A percentile compares a stretch with the other conserved stretches of the same genome.
These are phyloP conservation scores for Operophtera brumata DNA, from an alignment of 2,888 invertebrate species.

Conservation along the genomic window DNA sequence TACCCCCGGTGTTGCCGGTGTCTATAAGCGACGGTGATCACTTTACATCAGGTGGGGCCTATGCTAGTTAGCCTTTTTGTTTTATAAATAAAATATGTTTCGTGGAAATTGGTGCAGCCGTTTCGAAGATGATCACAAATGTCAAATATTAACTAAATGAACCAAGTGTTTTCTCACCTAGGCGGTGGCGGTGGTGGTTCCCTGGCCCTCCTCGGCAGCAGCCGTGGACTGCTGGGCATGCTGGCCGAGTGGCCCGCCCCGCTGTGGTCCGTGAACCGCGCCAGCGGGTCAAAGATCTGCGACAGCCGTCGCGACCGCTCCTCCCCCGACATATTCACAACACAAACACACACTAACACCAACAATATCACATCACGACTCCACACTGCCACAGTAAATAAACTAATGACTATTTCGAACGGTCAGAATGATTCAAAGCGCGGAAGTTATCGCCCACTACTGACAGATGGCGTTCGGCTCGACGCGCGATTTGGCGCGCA, in stretches of 20 bases:
- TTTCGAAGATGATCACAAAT: too few species aligned
- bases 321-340: constrained; percentile 79
- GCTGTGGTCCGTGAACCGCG: constrained; percentile 85
- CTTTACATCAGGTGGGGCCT: too few species aligned
- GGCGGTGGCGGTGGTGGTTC: constrained; percentile 76
- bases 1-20: too few species aligned
- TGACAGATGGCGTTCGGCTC: constrained; percentile 62
- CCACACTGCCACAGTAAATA: constrained; percentile 59
- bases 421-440: constrained; percentile 61
- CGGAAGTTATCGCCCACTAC: constrained; percentile 54
- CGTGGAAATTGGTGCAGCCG: too few species aligned
- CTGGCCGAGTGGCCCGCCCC: constrained; percentile 79
- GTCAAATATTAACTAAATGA: too few species aligned
- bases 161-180: too few species aligned
- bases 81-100: too few species aligned
- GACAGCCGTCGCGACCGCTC: constrained; percentile 87
- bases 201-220: constrained; percentile 81
- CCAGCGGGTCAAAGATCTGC: constrained; percentile 90
- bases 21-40: too few species aligned
- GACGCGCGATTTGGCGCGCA: constrained; percentile 66
- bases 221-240: constrained; percentile 87
- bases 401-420: constrained; percentile 70
- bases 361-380: constrained; percentile 69
- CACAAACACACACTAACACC: constrained; percentile 59
- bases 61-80: too few species aligned